Evolutionary conservation across 2,797 vertebrate genomes (phyloP).

Genomic region (Bradypus variegatus): DNA sequence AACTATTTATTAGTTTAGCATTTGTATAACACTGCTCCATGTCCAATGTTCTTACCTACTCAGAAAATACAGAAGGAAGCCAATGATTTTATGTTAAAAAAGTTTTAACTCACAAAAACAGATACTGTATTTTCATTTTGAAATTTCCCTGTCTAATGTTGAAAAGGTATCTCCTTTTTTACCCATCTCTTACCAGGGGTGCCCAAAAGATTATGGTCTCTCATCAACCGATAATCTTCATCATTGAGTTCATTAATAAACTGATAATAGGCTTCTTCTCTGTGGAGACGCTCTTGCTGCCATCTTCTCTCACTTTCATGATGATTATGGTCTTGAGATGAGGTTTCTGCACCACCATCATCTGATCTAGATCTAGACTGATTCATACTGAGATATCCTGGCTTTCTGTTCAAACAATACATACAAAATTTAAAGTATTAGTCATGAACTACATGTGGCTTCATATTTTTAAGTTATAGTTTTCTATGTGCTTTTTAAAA

Average conservation of each 20-base stretch:
- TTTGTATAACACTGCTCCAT: not conserved
- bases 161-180: not conserved
- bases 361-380: constrained; percentile 57
- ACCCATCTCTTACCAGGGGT: constrained; percentile 83
- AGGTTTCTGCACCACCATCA: constrained; percentile 53
- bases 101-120: constrained; percentile 17
- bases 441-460: not conserved
- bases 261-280: constrained; percentile 97
- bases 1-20: not conserved
- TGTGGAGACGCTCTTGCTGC: constrained; percentile 91
- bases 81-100: constrained; percentile 22
- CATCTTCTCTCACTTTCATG: constrained; percentile 82
- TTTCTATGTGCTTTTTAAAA: not conserved
- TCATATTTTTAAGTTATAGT: constrained; percentile 8
- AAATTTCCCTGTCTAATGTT: constrained; percentile 12
- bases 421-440: constrained; percentile 45
- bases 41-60: not conserved
- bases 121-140: not conserved
- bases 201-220: constrained; percentile 92
- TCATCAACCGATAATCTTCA: constrained; percentile 95
- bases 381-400: constrained; percentile 67
- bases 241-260: constrained; percentile 94
- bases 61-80: not conserved
- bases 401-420: constrained; percentile 56
- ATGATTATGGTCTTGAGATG: constrained; percentile 38